These are phyloP conservation scores for Drymonia ruficornis DNA, from an alignment of 2,888 invertebrate species.

Conservation along the genomic window DNA sequence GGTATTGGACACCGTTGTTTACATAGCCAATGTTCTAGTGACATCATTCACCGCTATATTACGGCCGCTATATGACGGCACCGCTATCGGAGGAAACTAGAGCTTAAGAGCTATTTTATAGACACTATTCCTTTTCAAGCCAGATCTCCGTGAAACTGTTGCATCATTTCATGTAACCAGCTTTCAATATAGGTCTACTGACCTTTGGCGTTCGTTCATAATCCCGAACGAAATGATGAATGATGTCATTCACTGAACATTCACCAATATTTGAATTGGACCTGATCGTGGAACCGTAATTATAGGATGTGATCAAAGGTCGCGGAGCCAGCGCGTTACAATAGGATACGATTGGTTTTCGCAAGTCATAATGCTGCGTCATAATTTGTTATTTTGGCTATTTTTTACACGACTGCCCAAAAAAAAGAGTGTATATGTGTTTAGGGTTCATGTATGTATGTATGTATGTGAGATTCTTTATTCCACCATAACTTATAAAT, in stretches of 20 bases:
- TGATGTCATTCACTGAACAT: conserved; percentile 2
- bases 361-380: conserved; percentile 19
- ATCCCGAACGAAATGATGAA: conserved; percentile 2
- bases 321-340: background rate
- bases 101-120: too few relatives aligned
- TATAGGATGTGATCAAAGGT: conserved; percentile 5
- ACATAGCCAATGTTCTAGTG: too few relatives aligned
- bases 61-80: too few relatives aligned
- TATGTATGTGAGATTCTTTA: too few relatives aligned
- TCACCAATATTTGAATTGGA: background rate
- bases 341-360: background rate
- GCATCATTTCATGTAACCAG: background rate
- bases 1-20: too few relatives aligned
- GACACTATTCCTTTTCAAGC: too few relatives aligned
- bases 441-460: too few relatives aligned
- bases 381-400: background rate
- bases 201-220: background rate
- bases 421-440: too few relatives aligned
- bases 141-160: background rate
- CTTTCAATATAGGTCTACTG: background rate
- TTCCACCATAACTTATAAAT: too few relatives aligned
- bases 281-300: conserved; percentile 6
- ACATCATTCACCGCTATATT: too few relatives aligned
- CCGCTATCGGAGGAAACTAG: too few relatives aligned
- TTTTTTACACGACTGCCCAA: too few relatives aligned